Conservation (phyloP, 2,888 invertebrate genomes). For the Drosophila falleni region DNA sequence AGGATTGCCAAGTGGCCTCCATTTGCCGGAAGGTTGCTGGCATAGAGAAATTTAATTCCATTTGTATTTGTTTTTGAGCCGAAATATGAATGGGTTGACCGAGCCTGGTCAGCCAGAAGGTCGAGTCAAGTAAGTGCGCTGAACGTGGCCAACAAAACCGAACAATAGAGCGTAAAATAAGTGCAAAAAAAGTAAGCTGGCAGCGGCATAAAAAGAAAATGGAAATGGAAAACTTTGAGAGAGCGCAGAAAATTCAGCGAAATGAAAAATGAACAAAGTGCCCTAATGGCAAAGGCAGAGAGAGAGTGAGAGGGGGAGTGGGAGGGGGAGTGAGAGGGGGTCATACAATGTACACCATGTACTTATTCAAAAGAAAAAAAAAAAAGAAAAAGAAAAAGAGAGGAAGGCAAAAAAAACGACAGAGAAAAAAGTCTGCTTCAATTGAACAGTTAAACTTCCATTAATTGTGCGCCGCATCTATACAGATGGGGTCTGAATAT, state of each 20-base stretch:
- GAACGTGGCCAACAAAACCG: conserved; percentile 75
- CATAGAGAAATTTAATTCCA: conserved; percentile 79
- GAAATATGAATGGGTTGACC: conserved; percentile 74
- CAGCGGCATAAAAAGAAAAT: conserved; percentile 60
- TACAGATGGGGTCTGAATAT: conserved; percentile 44
- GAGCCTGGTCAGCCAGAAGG: conserved; percentile 47
- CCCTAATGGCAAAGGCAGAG: conserved; percentile 69
- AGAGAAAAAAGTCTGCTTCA: conserved; percentile 67
- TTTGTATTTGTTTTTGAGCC: conserved; percentile 75
- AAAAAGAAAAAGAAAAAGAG: background rate
- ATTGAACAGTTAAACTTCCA: conserved; percentile 84
- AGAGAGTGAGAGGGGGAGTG: background rate
- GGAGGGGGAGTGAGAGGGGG: conserved; percentile 6
- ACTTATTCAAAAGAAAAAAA: conserved; percentile 62
- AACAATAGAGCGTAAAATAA: conserved; percentile 84
- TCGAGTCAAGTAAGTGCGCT: conserved; percentile 60
- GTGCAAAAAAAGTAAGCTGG: conserved; percentile 73
- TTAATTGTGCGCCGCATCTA: conserved; percentile 76
- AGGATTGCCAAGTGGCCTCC: conserved; percentile 16
- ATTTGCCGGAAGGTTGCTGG: conserved; percentile 6
- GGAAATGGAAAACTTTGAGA: conserved; percentile 67
- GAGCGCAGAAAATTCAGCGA: conserved; percentile 76
- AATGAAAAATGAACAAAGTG: conserved; percentile 83
- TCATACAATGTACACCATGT: conserved; percentile 68
- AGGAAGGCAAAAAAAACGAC: conserved; percentile 12